A percentile compares a stretch with the other conserved stretches of the same genome.
phyloP scores from a whole-genome alignment of 2,797 vertebrate species.

The Artibeus lituratus region DNA sequence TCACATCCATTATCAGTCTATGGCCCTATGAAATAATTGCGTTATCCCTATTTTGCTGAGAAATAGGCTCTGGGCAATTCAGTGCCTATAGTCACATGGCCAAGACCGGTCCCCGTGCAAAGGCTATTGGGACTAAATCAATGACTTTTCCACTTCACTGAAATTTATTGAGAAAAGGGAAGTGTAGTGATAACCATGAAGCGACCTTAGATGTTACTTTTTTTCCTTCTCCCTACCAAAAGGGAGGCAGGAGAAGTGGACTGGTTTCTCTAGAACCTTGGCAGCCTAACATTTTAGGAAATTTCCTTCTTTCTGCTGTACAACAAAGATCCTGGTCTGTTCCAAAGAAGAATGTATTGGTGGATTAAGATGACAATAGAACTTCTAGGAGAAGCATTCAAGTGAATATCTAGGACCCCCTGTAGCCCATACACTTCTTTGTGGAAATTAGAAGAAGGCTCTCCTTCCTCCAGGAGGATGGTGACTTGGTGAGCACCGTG shows the following conservation, averaged over 20 bases:
- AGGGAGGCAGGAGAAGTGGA: neutral
- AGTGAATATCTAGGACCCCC: neutral
- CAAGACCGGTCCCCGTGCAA: neutral
- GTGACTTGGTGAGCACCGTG: neutral
- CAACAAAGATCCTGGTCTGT: neutral
- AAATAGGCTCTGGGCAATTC: neutral
- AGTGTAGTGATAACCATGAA: neutral
- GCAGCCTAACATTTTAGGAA: neutral
- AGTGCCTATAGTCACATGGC: neutral
- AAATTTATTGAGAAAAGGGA: conserved; percentile 8
- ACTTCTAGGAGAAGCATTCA: neutral
- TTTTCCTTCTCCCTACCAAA: neutral
- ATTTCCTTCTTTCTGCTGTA: neutral
- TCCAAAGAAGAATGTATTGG: neutral
- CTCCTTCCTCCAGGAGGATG: neutral
- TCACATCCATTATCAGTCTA: neutral
- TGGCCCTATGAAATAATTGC: neutral
- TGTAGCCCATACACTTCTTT: neutral
- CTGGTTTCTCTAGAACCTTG: neutral
- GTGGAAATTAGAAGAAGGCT: neutral
- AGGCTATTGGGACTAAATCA: neutral
- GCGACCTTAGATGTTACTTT: neutral
- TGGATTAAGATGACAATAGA: neutral
- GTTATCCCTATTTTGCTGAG: neutral
- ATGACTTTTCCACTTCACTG: neutral